Conservation (phyloP, 1,140 invertebrate species). For the Eueides isabella region DNA sequence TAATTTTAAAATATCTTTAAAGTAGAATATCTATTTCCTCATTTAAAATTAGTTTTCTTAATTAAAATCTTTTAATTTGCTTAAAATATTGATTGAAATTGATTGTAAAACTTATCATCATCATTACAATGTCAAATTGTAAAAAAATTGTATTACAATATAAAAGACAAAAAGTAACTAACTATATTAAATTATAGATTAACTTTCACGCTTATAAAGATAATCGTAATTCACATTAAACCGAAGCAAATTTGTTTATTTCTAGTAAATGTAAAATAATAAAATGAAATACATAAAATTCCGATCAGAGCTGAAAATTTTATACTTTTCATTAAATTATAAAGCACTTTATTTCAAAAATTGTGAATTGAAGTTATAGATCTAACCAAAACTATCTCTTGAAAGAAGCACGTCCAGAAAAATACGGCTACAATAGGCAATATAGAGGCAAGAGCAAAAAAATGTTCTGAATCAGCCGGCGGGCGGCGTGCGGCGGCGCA, state of each 20-base stretch:
- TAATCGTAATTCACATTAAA: slow-evolving; percentile 7
- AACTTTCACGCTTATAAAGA: slow-evolving; percentile 8
- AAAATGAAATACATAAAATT: not conserved
- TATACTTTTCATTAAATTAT: not conserved
- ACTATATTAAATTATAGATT: not conserved
- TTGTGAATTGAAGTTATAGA: not conserved
- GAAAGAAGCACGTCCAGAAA: slow-evolving; percentile 38
- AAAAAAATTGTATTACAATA: not conserved
- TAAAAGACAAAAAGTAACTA: not conserved
- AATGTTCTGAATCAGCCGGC: slow-evolving; percentile 46
- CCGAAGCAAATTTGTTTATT: not conserved
- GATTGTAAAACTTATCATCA: not conserved
- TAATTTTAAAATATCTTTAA: not conserved
- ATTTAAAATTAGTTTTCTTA: not conserved
- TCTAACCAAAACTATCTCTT: not conserved
- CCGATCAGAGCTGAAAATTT: slow-evolving; percentile 10
- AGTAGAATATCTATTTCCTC: not conserved
- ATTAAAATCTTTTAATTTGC: not conserved
- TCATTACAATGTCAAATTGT: no score
- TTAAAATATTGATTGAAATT: not conserved
- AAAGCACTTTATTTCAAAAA: slow-evolving; percentile 2
- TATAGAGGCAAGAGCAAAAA: slow-evolving; percentile 50
- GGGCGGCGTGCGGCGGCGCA: slow-evolving; percentile 49
- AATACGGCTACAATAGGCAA: slow-evolving; percentile 47
- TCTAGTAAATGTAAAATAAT: not conserved